phyloP scores from a whole-genome alignment of 2,797 vertebrate genomes.

The Etheostoma perlongum region DNA sequence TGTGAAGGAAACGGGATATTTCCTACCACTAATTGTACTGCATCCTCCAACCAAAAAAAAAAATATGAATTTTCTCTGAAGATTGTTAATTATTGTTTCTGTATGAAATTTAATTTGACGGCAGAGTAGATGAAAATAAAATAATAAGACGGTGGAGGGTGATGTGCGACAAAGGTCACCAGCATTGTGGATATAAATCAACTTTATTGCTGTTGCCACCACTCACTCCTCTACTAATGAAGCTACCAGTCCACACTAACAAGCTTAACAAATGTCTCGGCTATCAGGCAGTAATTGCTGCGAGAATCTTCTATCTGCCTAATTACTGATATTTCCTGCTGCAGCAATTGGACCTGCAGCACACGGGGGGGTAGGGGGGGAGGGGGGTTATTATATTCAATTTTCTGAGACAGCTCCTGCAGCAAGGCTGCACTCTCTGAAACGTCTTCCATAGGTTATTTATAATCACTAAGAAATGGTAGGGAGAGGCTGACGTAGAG shows the following conservation, averaged over 20 bases:
- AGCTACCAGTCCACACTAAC: conserved; percentile 70
- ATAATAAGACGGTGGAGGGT: conserved; percentile 9
- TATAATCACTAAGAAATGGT: conserved; percentile 62
- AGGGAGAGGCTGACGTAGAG: conserved; percentile 37
- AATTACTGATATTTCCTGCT: conserved; percentile 77
- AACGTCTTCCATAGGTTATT: conserved; percentile 71
- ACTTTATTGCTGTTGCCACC: conserved; percentile 46
- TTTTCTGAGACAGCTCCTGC: conserved; percentile 69
- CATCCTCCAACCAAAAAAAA: neutral
- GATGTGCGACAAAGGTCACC: conserved; percentile 52
- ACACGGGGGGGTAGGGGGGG: neutral
- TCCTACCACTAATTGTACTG: neutral
- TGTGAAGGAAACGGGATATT: neutral
- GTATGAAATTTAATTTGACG: conserved; percentile 8
- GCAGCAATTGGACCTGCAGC: conserved; percentile 63
- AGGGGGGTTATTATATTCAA: conserved; percentile 65
- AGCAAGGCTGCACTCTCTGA: conserved; percentile 58
- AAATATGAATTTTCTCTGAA: neutral
- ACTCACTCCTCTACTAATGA: conserved; percentile 64
- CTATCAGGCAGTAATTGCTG: conserved; percentile 76
- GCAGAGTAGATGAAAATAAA: conserved; percentile 27
- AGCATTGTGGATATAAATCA: conserved; percentile 54
- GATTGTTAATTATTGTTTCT: conserved; percentile 4
- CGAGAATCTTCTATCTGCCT: conserved; percentile 67
- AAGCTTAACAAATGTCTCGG: conserved; percentile 74